These are phyloP conservation scores for Hucho hucho DNA, from an alignment of 2,113 vertebrate species.

Conservation along the genomic window DNA sequence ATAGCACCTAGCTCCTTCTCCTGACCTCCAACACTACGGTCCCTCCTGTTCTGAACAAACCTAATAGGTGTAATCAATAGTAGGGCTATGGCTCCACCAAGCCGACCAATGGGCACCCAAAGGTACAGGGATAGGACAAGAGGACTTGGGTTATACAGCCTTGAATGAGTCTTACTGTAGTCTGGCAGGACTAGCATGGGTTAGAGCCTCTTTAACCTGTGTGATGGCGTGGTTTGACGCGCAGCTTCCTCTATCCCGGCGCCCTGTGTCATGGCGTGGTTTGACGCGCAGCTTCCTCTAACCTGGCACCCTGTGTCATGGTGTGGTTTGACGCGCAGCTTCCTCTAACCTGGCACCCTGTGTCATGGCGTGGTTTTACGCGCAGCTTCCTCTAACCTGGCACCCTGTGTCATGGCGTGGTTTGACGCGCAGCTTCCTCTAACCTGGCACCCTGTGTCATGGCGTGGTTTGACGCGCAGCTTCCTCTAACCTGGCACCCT, in stretches of 20 bases:
- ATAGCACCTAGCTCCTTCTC: no score
- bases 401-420: not conserved
- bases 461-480: conserved; percentile 10
- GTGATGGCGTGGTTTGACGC: conserved; percentile 1
- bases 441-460: conserved; percentile 4
- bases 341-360: conserved; percentile 8
- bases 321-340: no score
- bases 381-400: conserved; percentile 10
- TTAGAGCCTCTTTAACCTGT: not conserved
- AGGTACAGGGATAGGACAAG: no score
- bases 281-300: conserved; percentile 3
- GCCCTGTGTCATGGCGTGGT: no score
- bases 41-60: not conserved
- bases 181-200: no score
- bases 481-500: no score
- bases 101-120: no score
- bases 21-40: not conserved
- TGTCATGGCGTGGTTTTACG: no score
- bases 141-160: no score
- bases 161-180: no score
- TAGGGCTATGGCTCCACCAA: no score
- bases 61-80: not conserved
- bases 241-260: conserved; percentile 48
- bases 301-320: not conserved
- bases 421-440: not conserved